Evolutionary conservation across 2,888 invertebrate species (phyloP), one percentile per base, ranked within the genome.

Genomic region (Hanleya hanleyi): DNA sequence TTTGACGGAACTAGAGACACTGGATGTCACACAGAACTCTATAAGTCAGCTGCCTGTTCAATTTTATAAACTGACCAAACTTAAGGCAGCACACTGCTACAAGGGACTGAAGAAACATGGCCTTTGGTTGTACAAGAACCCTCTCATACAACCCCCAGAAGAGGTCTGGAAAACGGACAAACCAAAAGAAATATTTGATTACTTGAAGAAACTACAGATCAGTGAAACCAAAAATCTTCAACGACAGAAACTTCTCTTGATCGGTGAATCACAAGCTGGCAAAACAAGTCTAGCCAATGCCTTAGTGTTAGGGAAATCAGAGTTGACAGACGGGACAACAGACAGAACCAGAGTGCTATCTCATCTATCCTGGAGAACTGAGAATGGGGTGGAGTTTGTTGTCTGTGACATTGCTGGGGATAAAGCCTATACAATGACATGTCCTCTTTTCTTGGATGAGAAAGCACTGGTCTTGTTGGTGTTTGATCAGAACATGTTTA

Each of bases 101-200:
- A 77, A 81, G 41, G 87, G 88, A 50, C 79, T 88, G 26, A 77
- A 81, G 22, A 88, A 87, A 72, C 70, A 80, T 77, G 90, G 90
- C 3, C 79, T 90, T 64, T 90, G 90, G 90, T 78, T 90, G 62
- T 86, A 89, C 78, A 85, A 85, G 68, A 90, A 90, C 71, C 90
- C 90, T 9, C 78, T 90, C 36, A 85, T 78, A 35, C 82, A 83
- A 50, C 90, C 89, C 15, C 90, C 90, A 36, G 84, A 85, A 57
- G 83, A 87, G 51, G 80, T 90, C 4, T 90, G 90, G 90, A 86
- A 87, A 70, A 88, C 88, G 0, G 86, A 86, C 26, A 80, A 86
- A 36, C 85, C 88, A 6, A 79, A 84, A 32, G 82, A 84, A 61
- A 88, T 89, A 57, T 90, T 85, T 77, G 81, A 83, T 33, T 88